These are phyloP conservation scores for Lasius fuliginosus DNA, from an alignment of 2,888 invertebrate genomes.

Conservation along the genomic window DNA sequence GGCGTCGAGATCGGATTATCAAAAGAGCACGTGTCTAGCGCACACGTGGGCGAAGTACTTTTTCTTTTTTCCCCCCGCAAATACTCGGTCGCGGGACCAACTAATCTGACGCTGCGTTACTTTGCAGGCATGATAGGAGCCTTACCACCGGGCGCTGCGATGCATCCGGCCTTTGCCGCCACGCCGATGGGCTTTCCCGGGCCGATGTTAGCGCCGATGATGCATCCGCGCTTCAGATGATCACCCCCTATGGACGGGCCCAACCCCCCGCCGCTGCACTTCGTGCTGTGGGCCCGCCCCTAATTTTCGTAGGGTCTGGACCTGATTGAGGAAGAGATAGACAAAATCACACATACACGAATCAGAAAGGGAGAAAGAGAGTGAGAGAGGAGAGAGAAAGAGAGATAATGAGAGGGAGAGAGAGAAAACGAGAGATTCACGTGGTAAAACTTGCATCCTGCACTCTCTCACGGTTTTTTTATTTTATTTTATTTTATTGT, in stretches of 20 bases:
- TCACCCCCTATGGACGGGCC: conserved; percentile 88
- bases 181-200: conserved; percentile 88
- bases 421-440: conserved; percentile 41
- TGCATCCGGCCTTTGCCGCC: conserved; percentile 87
- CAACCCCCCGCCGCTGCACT: conserved; percentile 87
- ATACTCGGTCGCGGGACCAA: not conserved
- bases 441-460: conserved; percentile 60
- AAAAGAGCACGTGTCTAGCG: conserved; percentile 34
- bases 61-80: conserved; percentile 28
- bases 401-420: conserved; percentile 6
- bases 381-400: conserved; percentile 48
- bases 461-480: conserved; percentile 77
- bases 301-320: conserved; percentile 76
- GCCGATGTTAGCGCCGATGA: conserved; percentile 89
- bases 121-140: conserved; percentile 86
- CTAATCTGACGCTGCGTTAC: conserved; percentile 52
- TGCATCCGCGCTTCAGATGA: conserved; percentile 97
- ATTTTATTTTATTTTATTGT: conserved; percentile 72
- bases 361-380: conserved; percentile 34
- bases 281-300: conserved; percentile 88
- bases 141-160: conserved; percentile 86
- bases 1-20: conserved; percentile 60
- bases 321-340: conserved; percentile 65
- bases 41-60: conserved; percentile 45
- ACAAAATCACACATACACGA: conserved; percentile 28